These are phyloP conservation scores for Dichetophora obliterata DNA, from an alignment of 2,888 invertebrate genomes.

Conservation along the genomic window DNA sequence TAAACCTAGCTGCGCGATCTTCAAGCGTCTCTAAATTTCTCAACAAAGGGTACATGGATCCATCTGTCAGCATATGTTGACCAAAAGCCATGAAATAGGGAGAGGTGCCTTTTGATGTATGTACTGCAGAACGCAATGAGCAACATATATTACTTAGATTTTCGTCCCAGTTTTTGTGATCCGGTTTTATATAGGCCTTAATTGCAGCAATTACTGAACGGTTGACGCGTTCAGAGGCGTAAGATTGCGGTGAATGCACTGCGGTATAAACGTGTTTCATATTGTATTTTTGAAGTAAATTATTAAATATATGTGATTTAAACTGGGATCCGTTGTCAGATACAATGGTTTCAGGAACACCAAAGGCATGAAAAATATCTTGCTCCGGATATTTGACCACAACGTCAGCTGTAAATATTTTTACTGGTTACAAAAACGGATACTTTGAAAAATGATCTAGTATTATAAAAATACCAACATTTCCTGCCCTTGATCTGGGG, in stretches of 20 bases:
- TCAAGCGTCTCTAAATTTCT: conserved; percentile 32
- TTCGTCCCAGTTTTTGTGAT: conserved; percentile 45
- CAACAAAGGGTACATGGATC: conserved; percentile 19
- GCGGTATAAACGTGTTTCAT: conserved; percentile 34
- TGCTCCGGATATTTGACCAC: conserved; percentile 34
- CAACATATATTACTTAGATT: conserved; percentile 33
- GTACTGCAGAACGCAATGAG: conserved; percentile 30
- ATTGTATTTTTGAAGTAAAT: conserved; percentile 12
- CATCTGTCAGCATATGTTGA: conserved; percentile 29
- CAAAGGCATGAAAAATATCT: conserved; percentile 19
- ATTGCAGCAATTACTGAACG: conserved; percentile 40
- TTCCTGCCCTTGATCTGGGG: too few relatives aligned
- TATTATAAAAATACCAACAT: conserved; percentile 24
- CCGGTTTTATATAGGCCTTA: conserved; percentile 33
- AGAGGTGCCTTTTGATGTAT: conserved; percentile 34
- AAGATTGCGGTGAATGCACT: conserved; percentile 35
- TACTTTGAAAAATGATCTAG: conserved; percentile 38
- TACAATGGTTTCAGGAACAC: conserved; percentile 30
- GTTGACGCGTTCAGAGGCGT: conserved; percentile 43
- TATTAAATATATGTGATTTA: conserved; percentile 19
- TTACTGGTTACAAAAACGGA: conserved; percentile 38
- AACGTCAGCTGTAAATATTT: conserved; percentile 26
- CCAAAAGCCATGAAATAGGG: conserved; percentile 35
- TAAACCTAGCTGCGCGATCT: conserved; percentile 21
- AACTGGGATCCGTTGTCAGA: conserved; percentile 42